Conservation (phyloP, 1,140 invertebrate genomes). For the Pseudomyrmex cubaensis region DNA sequence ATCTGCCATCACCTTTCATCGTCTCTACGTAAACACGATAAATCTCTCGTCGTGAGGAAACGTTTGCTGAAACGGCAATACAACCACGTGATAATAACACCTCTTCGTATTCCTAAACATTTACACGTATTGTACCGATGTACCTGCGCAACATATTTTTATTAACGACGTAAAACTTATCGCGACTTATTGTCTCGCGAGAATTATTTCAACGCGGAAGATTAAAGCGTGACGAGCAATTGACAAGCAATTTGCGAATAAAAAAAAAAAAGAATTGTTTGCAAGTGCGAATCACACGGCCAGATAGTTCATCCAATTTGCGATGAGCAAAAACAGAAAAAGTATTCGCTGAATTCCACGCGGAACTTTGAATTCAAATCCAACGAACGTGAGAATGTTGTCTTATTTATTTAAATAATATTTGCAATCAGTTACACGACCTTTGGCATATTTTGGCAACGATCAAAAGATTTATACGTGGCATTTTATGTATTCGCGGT, state of each 20-base stretch:
- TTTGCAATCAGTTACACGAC: neutral
- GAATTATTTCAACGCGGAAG: conserved; percentile 4
- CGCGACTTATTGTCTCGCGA: neutral
- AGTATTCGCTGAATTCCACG: neutral
- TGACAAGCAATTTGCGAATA: neutral
- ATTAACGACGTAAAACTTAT: conserved; percentile 5
- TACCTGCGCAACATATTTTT: neutral
- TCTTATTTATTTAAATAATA: neutral
- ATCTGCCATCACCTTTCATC: conserved; percentile 30
- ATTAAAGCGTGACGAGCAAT: neutral
- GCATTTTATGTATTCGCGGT: too few relatives aligned
- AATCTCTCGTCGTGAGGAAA: conserved; percentile 28
- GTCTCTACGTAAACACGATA: conserved; percentile 13
- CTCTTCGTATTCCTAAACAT: too few relatives aligned
- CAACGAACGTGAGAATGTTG: neutral
- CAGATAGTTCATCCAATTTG: neutral
- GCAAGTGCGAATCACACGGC: conserved; percentile 4
- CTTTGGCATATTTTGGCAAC: neutral
- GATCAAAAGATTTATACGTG: neutral
- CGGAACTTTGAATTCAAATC: conserved; percentile 1
- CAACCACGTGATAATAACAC: too few relatives aligned
- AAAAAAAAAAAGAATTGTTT: neutral
- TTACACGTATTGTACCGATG: too few relatives aligned
- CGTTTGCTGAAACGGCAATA: neutral
- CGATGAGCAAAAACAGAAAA: neutral